These are phyloP conservation scores for Coptotermes formosanus DNA, from an alignment of 1,140 invertebrate genomes.

Conservation along the genomic window DNA sequence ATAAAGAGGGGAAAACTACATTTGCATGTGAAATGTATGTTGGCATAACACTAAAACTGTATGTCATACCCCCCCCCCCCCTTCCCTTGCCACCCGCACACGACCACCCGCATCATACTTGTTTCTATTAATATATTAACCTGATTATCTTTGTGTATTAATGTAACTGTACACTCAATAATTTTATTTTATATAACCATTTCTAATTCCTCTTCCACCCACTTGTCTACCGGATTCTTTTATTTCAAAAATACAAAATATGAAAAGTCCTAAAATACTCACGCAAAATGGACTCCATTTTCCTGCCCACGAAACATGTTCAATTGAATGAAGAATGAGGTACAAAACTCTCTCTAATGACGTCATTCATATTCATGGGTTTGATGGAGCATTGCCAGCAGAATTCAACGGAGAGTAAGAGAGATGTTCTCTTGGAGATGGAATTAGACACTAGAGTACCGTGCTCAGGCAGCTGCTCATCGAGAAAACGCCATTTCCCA, in stretches of 20 bases:
- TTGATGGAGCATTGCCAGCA: conserved; percentile 14
- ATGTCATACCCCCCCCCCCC: neutral
- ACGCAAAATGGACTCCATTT: neutral
- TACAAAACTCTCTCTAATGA: conserved; percentile 11
- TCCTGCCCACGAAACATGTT: conserved; percentile 4
- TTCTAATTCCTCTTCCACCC: neutral
- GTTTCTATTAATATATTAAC: neutral
- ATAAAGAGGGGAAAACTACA: neutral
- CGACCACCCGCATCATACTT: neutral
- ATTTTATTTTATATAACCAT: neutral
- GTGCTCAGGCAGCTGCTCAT: neutral
- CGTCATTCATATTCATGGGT: conserved; percentile 15
- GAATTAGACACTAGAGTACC: neutral
- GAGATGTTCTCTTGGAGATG: neutral
- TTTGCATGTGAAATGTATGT: neutral
- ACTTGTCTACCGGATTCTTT: neutral
- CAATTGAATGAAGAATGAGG: conserved; percentile 16
- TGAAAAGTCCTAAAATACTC: neutral
- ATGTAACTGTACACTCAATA: neutral
- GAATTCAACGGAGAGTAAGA: neutral
- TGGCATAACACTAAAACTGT: neutral
- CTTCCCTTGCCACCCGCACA: neutral
- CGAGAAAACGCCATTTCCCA: conserved; percentile 10
- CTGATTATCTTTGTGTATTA: neutral
- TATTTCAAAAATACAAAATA: neutral